A percentile compares a stretch with the other conserved stretches of the same genome.
Evolutionary conservation across 2,888 invertebrate species (phyloP).

Genomic region (Tinea pellionella): DNA sequence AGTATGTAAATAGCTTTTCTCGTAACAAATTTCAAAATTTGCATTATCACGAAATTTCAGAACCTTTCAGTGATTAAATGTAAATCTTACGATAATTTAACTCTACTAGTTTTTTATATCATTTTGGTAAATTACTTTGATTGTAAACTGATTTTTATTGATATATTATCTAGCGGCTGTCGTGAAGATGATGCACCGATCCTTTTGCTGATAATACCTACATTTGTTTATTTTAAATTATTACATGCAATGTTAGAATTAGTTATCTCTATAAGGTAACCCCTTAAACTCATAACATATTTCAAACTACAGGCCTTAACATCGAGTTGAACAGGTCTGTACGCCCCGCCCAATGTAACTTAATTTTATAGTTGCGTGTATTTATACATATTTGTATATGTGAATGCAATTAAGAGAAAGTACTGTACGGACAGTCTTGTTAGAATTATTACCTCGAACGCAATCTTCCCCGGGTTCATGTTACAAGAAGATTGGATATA

Average conservation of each 20-base stretch:
- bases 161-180: no score
- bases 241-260: not conserved
- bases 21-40: not conserved
- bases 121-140: no score
- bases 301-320: not conserved
- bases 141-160: no score
- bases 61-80: not conserved
- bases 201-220: no score
- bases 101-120: no score
- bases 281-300: conserved; percentile 4
- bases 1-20: not conserved
- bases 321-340: not conserved
- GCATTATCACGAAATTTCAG: not conserved
- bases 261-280: not conserved
- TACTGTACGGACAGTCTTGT: conserved; percentile 32
- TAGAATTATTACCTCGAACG: conserved; percentile 40
- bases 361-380: conserved; percentile 30
- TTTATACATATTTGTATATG: conserved; percentile 35
- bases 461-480: conserved; percentile 30
- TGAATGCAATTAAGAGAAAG: conserved; percentile 48
- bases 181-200: no score
- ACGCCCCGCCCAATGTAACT: conserved; percentile 22
- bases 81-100: not conserved
- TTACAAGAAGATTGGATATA: conserved; percentile 23
- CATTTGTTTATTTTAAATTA: no score